Base-by-base conservation (phyloP, 2,113 vertebrate genomes). In the Aspidoscelis tigris region DNA sequence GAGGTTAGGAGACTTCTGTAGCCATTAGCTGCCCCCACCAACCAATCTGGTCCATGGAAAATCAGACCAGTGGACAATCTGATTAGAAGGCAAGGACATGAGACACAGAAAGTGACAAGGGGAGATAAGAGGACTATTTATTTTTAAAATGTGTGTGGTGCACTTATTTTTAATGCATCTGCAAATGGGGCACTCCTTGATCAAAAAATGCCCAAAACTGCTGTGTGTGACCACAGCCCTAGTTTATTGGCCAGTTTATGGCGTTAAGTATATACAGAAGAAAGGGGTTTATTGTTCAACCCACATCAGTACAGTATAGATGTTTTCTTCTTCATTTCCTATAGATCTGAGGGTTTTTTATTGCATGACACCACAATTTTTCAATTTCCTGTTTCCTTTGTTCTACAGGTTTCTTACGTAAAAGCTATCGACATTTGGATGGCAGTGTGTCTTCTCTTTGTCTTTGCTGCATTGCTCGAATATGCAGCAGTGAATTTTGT, bases 381-480 rank as follows among this genome's bases (percentile, higher is more conserved):
- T 84, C 14, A 61, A 73, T 87, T 68, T 68, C 88, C 26, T 93
- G 4, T 86, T 87, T 87, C 55, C 87, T 47, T 39, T 88, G 84
- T 68, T 69, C 87, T 79, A 55, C 94, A 99, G 99, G 99, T 99
- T 78, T 99, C 99, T 81, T 99, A 99, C 0, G 98, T 99, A 89
- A 99, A 99, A 96, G 99, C 99, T 69, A 99, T 99, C 7, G 98
- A 99, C 91, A 99, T 99, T 93, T 99, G 99, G 99, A 99, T 99
- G 99, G 98, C 99, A 0, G 98, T 99, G 86, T 99, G 99, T 95
- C 97, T 99, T 90, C 97, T 99, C 92, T 99, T 99, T 89, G 99
- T 99, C 90, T 99, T 99, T 93, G 97, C 99, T 81, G 99, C 99
- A 26, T 92, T 99, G 90, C 95, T 99, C 89, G 99, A 99, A 93